phyloP scores from a whole-genome alignment of 2,797 vertebrate species.

The Sitta carolinensis region DNA sequence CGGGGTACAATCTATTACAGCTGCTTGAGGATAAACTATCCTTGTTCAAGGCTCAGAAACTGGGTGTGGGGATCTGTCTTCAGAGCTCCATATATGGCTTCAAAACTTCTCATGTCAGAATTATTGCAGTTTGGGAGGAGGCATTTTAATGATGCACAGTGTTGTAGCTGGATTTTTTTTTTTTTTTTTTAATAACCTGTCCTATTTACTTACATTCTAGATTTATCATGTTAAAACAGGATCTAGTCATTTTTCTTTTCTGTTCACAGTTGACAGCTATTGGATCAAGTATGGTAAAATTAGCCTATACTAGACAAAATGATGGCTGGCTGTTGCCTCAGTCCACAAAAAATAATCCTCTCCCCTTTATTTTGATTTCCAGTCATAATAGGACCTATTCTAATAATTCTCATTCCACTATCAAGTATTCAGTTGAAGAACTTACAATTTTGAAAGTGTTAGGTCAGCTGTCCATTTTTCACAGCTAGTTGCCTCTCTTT shows the following conservation, averaged over 20 bases:
- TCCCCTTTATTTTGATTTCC: not conserved
- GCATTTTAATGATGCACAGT: not conserved
- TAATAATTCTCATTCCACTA: not conserved
- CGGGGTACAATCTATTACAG: not conserved
- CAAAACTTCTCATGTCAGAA: not conserved
- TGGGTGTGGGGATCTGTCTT: not conserved
- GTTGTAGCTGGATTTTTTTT: not conserved
- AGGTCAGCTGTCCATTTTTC: not conserved
- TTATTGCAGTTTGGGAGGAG: not conserved
- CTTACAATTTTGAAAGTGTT: not conserved
- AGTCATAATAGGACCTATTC: not conserved
- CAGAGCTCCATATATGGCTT: slow-evolving; percentile 22
- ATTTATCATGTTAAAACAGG: not conserved
- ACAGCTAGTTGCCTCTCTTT: not conserved
- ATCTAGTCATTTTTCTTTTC: not conserved
- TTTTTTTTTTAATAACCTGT: not conserved
- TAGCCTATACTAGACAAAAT: not conserved
- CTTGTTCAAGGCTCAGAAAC: not conserved
- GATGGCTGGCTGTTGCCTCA: not conserved
- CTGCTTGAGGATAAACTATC: not conserved
- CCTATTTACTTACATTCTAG: not conserved
- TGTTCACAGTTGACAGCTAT: not conserved
- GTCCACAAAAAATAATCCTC: not conserved
- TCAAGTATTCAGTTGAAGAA: not conserved
- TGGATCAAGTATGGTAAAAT: not conserved